phyloP scores from a whole-genome alignment of 2,113 vertebrate genomes.

The Oncorhynchus clarkii region DNA sequence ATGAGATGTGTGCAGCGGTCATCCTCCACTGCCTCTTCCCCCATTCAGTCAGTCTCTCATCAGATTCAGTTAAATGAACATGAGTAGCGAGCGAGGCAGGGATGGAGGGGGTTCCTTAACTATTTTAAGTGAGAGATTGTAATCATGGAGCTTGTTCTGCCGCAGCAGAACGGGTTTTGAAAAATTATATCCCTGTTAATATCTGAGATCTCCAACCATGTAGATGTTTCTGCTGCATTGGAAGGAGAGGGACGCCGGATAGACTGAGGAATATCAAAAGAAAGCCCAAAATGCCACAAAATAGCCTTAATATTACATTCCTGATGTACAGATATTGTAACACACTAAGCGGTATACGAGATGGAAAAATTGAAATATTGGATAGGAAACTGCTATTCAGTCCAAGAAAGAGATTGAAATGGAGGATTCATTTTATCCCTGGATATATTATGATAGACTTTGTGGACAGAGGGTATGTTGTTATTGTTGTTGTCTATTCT shows the following conservation, averaged over 20 bases:
- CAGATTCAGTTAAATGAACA: neutral
- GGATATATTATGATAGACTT: too few species aligned
- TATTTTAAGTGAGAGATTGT: slow-evolving; percentile 19
- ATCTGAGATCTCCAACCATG: neutral
- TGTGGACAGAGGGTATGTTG: neutral
- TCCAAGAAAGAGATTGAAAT: too few species aligned
- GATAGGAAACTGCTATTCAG: too few species aligned
- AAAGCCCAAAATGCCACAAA: too few species aligned
- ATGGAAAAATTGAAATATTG: too few species aligned
- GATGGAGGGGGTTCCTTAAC: neutral
- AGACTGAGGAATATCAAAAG: too few species aligned
- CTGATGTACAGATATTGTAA: too few species aligned
- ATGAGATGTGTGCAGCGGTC: neutral
- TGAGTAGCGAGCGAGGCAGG: neutral
- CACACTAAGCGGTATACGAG: too few species aligned
- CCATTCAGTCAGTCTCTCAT: too few species aligned
- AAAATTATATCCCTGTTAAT: slow-evolving; percentile 14
- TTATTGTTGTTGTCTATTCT: neutral
- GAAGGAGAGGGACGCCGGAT: neutral
- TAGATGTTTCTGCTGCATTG: neutral
- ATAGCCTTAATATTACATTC: too few species aligned
- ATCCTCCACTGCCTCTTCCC: neutral
- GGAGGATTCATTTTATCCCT: too few species aligned
- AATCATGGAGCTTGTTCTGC: slow-evolving; percentile 11
- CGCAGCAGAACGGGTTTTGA: neutral